Conservation (phyloP, 2,797 vertebrate species). For the Poliocrania exsul region DNA sequence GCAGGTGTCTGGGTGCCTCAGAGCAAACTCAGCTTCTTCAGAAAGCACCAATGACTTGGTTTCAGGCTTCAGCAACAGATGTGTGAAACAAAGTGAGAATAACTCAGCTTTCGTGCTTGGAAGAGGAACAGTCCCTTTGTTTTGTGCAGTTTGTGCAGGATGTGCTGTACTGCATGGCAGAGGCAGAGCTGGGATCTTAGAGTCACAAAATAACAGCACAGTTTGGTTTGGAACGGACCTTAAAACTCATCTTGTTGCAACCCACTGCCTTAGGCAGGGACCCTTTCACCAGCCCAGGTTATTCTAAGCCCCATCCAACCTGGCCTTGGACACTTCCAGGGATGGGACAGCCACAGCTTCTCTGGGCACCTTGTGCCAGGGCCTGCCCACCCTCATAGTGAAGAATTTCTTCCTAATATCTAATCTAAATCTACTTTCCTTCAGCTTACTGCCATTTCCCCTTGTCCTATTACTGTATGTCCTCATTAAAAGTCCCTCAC, state of each 20-base stretch:
- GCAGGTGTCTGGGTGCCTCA: neutral
- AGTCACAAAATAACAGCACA: neutral
- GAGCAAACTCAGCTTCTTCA: neutral
- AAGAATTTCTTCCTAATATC: neutral
- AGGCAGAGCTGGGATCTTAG: neutral
- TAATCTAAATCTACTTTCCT: neutral
- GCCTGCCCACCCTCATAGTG: rapidly evolving
- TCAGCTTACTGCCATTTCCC: neutral
- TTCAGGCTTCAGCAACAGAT: neutral
- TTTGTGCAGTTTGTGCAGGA: neutral
- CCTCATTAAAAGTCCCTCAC: neutral
- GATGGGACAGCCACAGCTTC: neutral
- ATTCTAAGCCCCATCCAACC: neutral
- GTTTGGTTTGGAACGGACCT: neutral
- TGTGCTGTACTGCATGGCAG: neutral
- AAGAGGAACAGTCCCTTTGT: neutral
- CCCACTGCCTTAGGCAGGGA: neutral
- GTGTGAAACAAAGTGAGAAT: neutral
- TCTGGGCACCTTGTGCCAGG: neutral
- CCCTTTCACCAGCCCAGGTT: rapidly evolving
- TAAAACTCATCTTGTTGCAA: rapidly evolving
- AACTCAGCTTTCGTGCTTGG: neutral
- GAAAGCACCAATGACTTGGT: neutral
- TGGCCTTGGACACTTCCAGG: rapidly evolving
- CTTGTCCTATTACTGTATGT: neutral